Base-by-base conservation (phyloP, 1,140 invertebrate species). In the Zophobas morio region DNA sequence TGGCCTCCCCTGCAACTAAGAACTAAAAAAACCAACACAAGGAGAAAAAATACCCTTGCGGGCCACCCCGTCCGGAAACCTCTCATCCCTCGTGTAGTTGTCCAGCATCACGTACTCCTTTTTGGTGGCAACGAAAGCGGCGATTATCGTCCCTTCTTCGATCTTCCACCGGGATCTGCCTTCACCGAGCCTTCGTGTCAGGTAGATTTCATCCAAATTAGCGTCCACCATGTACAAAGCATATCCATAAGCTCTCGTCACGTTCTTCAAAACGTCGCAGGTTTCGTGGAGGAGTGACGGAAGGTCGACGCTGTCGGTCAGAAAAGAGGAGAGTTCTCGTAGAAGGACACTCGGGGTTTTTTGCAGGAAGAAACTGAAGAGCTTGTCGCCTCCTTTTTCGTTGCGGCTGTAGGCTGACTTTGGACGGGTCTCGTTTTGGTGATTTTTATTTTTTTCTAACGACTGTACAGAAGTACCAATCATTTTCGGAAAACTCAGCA, bases 101-200 rank as follows among this genome's bases (percentile, higher is more conserved):
- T 88, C 87, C 1, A 89, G 77, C 20, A 89, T 81, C 0, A 89
- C 81, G 66, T 85, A 87, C 78, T 89, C 87, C 75, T 89, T 90
- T 34, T 87, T 88, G 49, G 80, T 83, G 0, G 89, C 89, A 4
- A 88, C 89, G 79, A 89, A 88, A 1, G 88, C 87, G 6, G 89
- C 89, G 6, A 88, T 84, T 36, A 86, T 86, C 75, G 86, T 88
- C 1, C 88, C 88, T 79, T 88, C 85, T 76, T 85, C 87, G 56
- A 90, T 88, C 20, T 87, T 86, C 80, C 88, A 89, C 76, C 88
- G 88, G 0, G 89, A 85, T 85, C 88, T 87, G 74, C 88, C 87
- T 37, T 86, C 82, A 37, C 87, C 85, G 82, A 39, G 84, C 82
- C 36, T 85, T 84, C 78, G 86, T 20, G 56, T 88, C 85, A 75